These are phyloP conservation scores for Hirundo rustica DNA, from an alignment of 2,797 vertebrate genomes.

Conservation along the genomic window DNA sequence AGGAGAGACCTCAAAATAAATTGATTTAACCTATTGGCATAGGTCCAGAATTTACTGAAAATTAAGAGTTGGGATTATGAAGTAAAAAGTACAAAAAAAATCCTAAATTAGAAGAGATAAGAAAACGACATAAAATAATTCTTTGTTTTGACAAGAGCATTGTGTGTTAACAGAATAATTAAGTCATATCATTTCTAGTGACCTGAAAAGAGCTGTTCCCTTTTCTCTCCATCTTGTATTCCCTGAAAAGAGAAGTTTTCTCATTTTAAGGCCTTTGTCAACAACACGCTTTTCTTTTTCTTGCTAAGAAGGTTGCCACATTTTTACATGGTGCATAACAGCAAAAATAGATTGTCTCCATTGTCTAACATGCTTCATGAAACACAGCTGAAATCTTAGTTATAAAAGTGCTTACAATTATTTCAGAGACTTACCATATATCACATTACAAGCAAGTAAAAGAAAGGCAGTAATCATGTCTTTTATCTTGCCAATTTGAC, in stretches of 20 bases:
- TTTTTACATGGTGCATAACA: background rate
- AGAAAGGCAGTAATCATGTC: background rate
- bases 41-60: background rate
- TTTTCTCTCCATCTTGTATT: background rate
- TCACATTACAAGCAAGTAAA: background rate
- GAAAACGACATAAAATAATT: background rate
- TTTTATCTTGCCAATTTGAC: conserved; percentile 7
- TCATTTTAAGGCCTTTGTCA: background rate
- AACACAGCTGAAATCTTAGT: background rate
- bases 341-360: background rate
- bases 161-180: background rate
- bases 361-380: background rate
- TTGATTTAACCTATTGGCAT: background rate
- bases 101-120: background rate
- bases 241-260: background rate
- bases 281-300: background rate
- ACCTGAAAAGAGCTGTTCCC: background rate
- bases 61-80: background rate
- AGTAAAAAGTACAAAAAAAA: background rate
- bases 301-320: background rate
- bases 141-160: background rate
- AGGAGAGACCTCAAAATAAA: background rate
- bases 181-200: background rate
- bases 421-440: background rate
- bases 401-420: background rate